These are phyloP conservation scores for Sicus ferrugineus DNA, from an alignment of 2,888 invertebrate genomes.

Conservation along the genomic window DNA sequence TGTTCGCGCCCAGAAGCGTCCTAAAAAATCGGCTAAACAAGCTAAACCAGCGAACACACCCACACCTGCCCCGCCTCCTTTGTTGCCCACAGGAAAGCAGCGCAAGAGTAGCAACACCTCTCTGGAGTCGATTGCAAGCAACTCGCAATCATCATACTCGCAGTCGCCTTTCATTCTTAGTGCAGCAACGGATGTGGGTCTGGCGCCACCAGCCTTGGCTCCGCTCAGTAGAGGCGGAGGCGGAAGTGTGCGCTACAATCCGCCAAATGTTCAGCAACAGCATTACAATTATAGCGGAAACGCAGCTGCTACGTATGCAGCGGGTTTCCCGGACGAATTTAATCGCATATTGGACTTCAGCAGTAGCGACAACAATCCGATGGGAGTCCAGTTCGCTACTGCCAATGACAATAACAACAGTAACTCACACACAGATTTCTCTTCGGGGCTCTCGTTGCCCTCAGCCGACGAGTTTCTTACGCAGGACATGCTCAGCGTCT, in stretches of 20 bases:
- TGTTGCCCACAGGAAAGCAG: conserved; percentile 50
- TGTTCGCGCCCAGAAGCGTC: conserved; percentile 68
- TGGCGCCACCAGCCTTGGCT: conserved; percentile 50
- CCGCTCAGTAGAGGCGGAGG: conserved; percentile 47
- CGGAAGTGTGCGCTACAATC: conserved; percentile 20
- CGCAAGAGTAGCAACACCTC: conserved; percentile 62
- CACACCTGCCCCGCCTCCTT: conserved; percentile 36
- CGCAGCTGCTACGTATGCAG: conserved; percentile 27
- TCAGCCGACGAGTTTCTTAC: conserved; percentile 55
- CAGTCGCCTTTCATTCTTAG: conserved; percentile 33
- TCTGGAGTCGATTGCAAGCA: conserved; percentile 61
- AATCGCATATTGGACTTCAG: conserved; percentile 44
- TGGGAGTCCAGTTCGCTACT: conserved; percentile 50
- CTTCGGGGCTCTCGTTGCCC: conserved; percentile 47
- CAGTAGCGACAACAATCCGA: conserved; percentile 51
- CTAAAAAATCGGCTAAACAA: conserved; percentile 63
- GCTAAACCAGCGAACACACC: conserved; percentile 24
- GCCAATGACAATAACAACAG: conserved; percentile 45
- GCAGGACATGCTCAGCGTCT: conserved; percentile 63
- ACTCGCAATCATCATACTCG: conserved; percentile 56
- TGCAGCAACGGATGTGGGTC: conserved; percentile 39
- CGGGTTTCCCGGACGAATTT: conserved; percentile 9
- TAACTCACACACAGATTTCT: conserved; percentile 50
- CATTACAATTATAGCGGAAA: conserved; percentile 30
- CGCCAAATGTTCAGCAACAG: conserved; percentile 25